Evolutionary conservation across 1,140 invertebrate genomes (phyloP).

Genomic region (Tetragnatha versicolor): DNA sequence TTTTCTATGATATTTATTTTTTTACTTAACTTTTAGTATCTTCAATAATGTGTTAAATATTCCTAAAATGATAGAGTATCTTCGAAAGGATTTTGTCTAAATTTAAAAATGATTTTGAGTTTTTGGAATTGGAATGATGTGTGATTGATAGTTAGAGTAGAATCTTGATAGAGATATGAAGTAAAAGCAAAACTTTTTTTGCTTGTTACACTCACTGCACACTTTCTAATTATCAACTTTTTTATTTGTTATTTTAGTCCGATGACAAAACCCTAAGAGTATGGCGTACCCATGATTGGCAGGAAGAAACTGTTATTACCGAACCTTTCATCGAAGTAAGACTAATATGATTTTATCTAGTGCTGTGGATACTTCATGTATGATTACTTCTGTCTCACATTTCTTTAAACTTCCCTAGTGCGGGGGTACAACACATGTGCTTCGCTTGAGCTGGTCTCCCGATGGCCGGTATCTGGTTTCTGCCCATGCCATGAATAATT

Average conservation of each 20-base stretch:
- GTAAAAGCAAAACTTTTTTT: neutral
- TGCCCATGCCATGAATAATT: conserved; percentile 98
- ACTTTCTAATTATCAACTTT: neutral
- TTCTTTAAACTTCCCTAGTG: conserved; percentile 68
- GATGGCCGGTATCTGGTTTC: conserved; percentile 96
- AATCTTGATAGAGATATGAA: neutral
- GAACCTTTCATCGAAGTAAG: conserved; percentile 87
- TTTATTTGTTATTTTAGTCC: conserved; percentile 67
- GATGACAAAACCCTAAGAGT: conserved; percentile 94
- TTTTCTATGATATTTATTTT: too few relatives aligned
- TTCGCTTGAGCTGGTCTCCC: conserved; percentile 94
- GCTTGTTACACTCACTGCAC: neutral
- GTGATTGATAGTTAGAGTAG: neutral
- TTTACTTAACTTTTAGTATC: too few relatives aligned
- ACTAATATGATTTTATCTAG: neutral
- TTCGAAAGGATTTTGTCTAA: too few relatives aligned
- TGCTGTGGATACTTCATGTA: neutral
- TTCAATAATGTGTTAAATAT: too few relatives aligned
- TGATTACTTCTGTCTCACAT: neutral
- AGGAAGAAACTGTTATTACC: conserved; percentile 80
- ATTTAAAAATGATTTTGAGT: too few relatives aligned
- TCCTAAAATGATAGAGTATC: too few relatives aligned
- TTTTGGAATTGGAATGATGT: too few relatives aligned
- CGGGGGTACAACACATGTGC: conserved; percentile 87
- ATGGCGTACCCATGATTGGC: conserved; percentile 95